Percentiles rank a stretch among this genome's conserved stretches.
phyloP scores from a whole-genome alignment of 2,888 invertebrate genomes.

The Pogonocherus hispidulus region DNA sequence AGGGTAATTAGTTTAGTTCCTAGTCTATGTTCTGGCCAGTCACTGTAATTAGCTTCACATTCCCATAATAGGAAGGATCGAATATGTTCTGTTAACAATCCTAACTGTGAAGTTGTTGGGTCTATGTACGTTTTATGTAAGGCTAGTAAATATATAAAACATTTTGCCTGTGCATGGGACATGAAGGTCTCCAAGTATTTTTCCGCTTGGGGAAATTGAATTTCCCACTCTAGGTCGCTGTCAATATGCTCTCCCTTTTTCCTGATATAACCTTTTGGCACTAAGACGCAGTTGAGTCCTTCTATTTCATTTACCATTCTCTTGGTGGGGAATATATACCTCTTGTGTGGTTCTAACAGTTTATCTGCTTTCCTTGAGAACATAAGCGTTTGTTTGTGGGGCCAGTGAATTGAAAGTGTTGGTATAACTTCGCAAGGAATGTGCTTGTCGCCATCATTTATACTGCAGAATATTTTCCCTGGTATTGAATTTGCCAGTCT shows the following conservation, averaged over 20 bases:
- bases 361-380: conserved; percentile 76
- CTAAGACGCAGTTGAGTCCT: conserved; percentile 77
- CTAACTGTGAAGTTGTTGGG: conserved; percentile 74
- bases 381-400: conserved; percentile 77
- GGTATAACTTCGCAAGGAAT: conserved; percentile 79
- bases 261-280: conserved; percentile 79
- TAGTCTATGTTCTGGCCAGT: conserved; percentile 82
- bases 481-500: conserved; percentile 75
- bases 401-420: conserved; percentile 81
- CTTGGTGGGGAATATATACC: conserved; percentile 79
- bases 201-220: conserved; percentile 84
- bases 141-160: conserved; percentile 78
- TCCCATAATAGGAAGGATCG: conserved; percentile 83
- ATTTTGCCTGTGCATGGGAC: conserved; percentile 79
- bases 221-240: conserved; percentile 81
- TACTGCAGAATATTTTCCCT: conserved; percentile 75
- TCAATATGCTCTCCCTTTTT: conserved; percentile 68
- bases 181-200: conserved; percentile 81
- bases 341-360: conserved; percentile 69
- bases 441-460: conserved; percentile 60
- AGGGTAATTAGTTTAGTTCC: conserved; percentile 78
- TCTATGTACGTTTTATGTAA: conserved; percentile 83
- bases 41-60: conserved; percentile 78
- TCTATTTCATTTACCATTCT: conserved; percentile 77
- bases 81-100: conserved; percentile 80